Conservation (phyloP, 2,113 vertebrate genomes). For the Coregonus clupeaformis region DNA sequence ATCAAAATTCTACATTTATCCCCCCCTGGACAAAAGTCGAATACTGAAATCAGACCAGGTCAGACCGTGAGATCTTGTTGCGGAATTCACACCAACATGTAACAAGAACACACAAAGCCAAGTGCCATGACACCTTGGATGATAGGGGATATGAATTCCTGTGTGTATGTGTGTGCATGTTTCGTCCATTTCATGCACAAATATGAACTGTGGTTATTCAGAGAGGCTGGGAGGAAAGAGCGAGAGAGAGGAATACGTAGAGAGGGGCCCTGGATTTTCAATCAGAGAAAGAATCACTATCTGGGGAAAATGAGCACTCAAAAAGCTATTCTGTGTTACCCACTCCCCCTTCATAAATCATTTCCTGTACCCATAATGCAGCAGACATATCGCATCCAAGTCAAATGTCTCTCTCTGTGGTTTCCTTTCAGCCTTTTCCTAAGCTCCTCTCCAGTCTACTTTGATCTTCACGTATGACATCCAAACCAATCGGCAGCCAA, state of each 20-base stretch:
- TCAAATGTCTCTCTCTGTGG: background rate
- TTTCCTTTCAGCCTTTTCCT: background rate
- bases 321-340: slow-evolving; percentile 7
- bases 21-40: too few relatives aligned
- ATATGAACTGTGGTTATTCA: background rate
- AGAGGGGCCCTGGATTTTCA: slow-evolving; percentile 14
- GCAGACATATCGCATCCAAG: slow-evolving; percentile 1
- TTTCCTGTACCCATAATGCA: background rate
- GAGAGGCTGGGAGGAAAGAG: background rate
- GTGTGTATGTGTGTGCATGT: background rate
- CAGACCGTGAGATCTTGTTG: too few relatives aligned
- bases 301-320: slow-evolving; percentile 18
- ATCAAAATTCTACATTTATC: too few relatives aligned
- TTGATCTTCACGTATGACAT: background rate
- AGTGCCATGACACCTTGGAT: background rate
- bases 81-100: background rate
- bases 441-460: background rate
- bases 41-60: too few relatives aligned
- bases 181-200: background rate
- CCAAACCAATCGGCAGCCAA: background rate
- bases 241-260: background rate
- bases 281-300: slow-evolving; percentile 18
- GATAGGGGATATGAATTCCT: background rate
- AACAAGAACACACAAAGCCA: background rate
- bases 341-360: slow-evolving; percentile 10